Base-by-base conservation (phyloP, 2,113 vertebrate species). In the Dipodomys stephensi region DNA sequence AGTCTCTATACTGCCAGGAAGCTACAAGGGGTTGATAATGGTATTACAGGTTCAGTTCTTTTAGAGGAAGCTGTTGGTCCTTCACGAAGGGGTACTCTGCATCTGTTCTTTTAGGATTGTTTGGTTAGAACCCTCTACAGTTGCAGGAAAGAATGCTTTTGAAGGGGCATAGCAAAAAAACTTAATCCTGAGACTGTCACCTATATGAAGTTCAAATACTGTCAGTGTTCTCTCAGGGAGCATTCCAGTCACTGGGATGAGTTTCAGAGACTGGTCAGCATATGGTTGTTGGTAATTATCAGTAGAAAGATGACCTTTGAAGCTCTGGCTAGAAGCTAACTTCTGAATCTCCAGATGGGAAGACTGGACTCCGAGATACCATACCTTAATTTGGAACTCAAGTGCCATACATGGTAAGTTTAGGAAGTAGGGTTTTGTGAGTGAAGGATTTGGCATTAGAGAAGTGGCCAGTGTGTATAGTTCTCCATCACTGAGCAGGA, bases 371-470 rank as follows among this genome's bases (percentile, higher is more conserved):
- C 87, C n/a, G 77, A 32, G 20, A 68, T 76, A 39, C 39, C 39
- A 77, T 57, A 79, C 44, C 27, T 73, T 74, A 77, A 65, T 86
- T 87, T 87, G 67, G 80, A n/a, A 81, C 39, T 67, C 46, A 69
- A 15, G 18, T 49, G 9, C 60, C 53, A 13, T 73, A 72, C 3
- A 73, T 80, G 27, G 64, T 74, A 71, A 68, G 62, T 93, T 85
- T 39, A 94, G 88, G 44, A 95, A 46, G 80, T 64, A 57, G 88
- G 27, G 4, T 83, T 39, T 92, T 81, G 19, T 89, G 89, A 95
- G 94, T 78, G 30, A 57, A 64, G 39, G 76, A 84, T 35, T 69
- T 28, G 85, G 30, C 64, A 77, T 35, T 22, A 71, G 60, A 46
- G 83, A 68, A 4, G 0, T 83, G 46, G 32, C 64, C 88, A 67